A percentile compares a stretch with the other conserved stretches of the same genome.
phyloP scores from a whole-genome alignment of 2,888 invertebrate species.

The Encarsia formosa region DNA sequence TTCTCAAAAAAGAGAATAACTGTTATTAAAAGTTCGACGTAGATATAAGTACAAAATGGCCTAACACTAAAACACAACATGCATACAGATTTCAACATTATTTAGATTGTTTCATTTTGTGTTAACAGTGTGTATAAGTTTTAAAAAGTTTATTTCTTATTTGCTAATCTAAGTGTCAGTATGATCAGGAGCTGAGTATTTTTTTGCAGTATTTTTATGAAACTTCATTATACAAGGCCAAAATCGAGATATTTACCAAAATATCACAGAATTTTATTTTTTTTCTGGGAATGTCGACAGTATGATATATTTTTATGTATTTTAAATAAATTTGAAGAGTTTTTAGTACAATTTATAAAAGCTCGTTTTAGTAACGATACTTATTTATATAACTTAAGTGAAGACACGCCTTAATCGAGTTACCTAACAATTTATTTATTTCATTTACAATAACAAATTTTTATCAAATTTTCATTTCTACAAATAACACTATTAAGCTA shows the following conservation, averaged over 20 bases:
- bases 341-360: too few species aligned
- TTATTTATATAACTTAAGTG: slow-evolving; percentile 5
- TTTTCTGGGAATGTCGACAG: slow-evolving; percentile 16
- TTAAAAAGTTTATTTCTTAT: slow-evolving; percentile 15
- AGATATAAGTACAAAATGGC: slow-evolving; percentile 46
- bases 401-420: slow-evolving; percentile 10
- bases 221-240: slow-evolving; percentile 24
- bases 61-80: slow-evolving; percentile 34
- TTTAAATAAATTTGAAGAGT: too few species aligned
- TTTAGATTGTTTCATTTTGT: slow-evolving; percentile 13
- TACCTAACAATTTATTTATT: slow-evolving; percentile 9
- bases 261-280: slow-evolving; percentile 34
- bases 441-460: slow-evolving; percentile 13
- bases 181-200: slow-evolving; percentile 23
- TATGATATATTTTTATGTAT: slow-evolving; percentile 16
- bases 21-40: slow-evolving; percentile 30
- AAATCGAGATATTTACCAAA: slow-evolving; percentile 24
- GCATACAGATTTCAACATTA: slow-evolving; percentile 11
- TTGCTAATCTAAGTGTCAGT: slow-evolving; percentile 12
- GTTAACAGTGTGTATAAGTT: slow-evolving; percentile 16
- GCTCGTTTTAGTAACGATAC: slow-evolving; percentile 12
- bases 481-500: slow-evolving; percentile 5
- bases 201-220: slow-evolving; percentile 7
- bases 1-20: slow-evolving; percentile 21
- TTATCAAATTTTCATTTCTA: slow-evolving; percentile 16